phyloP scores from a whole-genome alignment of 2,888 invertebrate genomes.

The Scaptomyza reducta region DNA sequence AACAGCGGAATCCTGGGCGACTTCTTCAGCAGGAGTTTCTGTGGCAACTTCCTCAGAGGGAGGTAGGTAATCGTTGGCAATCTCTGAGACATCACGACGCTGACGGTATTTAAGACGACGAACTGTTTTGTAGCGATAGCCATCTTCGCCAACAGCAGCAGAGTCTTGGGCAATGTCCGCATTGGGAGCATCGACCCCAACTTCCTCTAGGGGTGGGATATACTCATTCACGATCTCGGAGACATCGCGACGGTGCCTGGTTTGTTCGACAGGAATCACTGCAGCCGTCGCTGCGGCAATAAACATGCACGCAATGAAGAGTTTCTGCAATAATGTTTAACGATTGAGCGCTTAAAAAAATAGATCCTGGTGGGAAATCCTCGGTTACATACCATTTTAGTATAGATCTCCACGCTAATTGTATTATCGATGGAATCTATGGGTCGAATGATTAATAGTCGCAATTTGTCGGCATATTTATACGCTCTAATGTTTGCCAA shows the following conservation, averaged over 20 bases:
- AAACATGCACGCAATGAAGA: slow-evolving; percentile 71
- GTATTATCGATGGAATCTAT: slow-evolving; percentile 77
- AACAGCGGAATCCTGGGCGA: slow-evolving; percentile 46
- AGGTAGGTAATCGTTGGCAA: slow-evolving; percentile 69
- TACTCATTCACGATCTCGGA: slow-evolving; percentile 71
- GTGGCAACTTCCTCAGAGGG: slow-evolving; percentile 55
- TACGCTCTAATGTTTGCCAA: slow-evolving; percentile 72
- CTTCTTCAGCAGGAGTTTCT: slow-evolving; percentile 48
- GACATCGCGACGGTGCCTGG: slow-evolving; percentile 80
- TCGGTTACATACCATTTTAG: slow-evolving; percentile 65
- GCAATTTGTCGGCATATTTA: slow-evolving; percentile 77
- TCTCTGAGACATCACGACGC: slow-evolving; percentile 75
- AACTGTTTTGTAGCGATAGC: slow-evolving; percentile 78
- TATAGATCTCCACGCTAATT: slow-evolving; percentile 73
- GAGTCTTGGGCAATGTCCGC: slow-evolving; percentile 58
- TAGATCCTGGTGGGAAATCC: slow-evolving; percentile 11
- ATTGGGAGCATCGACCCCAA: slow-evolving; percentile 35
- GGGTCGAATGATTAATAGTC: slow-evolving; percentile 77
- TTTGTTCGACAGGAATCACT: slow-evolving; percentile 77
- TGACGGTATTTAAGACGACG: slow-evolving; percentile 72
- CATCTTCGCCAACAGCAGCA: slow-evolving; percentile 65
- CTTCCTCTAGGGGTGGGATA: slow-evolving; percentile 65
- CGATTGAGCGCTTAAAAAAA: neutral
- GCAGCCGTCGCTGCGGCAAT: slow-evolving; percentile 79
- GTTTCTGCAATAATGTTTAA: slow-evolving; percentile 57